Evolutionary conservation across 2,113 vertebrate genomes (phyloP), one percentile per base, ranked within the genome.

Genomic region (Microtus pennsylvanicus): DNA sequence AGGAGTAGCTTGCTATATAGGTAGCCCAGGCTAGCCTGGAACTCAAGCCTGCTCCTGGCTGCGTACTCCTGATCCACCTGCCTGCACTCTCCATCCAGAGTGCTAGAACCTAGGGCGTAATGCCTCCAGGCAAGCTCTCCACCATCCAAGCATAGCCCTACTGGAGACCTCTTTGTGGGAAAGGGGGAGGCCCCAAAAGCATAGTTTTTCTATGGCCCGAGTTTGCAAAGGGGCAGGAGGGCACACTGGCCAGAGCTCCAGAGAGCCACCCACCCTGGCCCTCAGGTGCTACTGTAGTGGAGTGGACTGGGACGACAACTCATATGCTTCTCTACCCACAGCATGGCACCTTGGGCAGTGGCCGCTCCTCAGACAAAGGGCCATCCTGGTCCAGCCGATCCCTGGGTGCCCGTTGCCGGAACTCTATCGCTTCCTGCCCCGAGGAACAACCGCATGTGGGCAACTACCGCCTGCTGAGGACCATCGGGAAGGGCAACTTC

Each of bases 401-500:
- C 0, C 98, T 99, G 38, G 99, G 99, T 0, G 99, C 99, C 42
- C 98, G 99, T 89, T 99, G 99, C 97, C 99, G 99, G 22, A 99
- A 99, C 98, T 99, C 99, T 97, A 99, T 99, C 33, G 99, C 99
- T 94, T 99, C 99, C 89, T 99, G 99, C 65, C 99, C 99, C 0
- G 99, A 99, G 30, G 99, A 99, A 96, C 99, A 99, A 96, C 99
- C 99, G 1, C 99, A 99, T 96, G 99, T 99, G 30, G 99, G 99
- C 87, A 99, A 99, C 98, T 99, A 99, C 98, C 98, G 99, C 47
- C 98, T 99, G 58, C 99, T 99, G 52, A 99, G 99, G 94, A 99
- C 99, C 97, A 99, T 99, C 14, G 99, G 99, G 96, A 99, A 99
- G 96, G 99, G 99, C 81, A 99, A 99, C 98, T 99, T 99, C 0